These are phyloP conservation scores for Notechis scutatus DNA, from an alignment of 2,113 vertebrate species.

Conservation along the genomic window DNA sequence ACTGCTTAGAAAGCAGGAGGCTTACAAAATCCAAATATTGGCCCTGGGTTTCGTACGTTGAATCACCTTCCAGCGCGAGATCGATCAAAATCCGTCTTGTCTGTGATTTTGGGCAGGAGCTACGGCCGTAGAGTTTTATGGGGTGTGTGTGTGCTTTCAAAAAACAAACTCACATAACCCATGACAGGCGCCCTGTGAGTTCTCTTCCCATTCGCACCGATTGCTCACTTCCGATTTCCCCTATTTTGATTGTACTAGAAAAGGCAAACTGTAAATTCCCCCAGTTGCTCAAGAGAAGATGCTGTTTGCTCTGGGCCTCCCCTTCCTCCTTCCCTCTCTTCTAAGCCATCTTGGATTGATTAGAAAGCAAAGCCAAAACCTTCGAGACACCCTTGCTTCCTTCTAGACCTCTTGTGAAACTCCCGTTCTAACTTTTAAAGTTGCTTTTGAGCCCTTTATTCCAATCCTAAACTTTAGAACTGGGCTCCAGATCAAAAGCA, in stretches of 20 bases:
- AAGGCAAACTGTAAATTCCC: neutral
- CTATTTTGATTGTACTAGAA: neutral
- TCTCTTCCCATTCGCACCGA: neutral
- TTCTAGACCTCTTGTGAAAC: neutral
- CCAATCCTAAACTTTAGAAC: neutral
- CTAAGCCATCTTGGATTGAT: neutral
- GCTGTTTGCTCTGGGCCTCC: neutral
- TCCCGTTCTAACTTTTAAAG: neutral
- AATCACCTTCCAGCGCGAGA: neutral
- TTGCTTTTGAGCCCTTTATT: neutral
- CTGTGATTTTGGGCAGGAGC: neutral
- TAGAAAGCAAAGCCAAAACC: neutral
- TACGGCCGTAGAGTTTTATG: neutral
- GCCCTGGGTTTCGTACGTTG: neutral
- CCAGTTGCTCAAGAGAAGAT: neutral
- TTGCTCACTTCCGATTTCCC: neutral
- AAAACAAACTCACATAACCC: neutral
- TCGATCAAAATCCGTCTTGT: neutral
- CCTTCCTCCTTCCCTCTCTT: neutral
- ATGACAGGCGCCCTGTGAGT: neutral
- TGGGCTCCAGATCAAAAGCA: neutral
- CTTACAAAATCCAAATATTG: neutral
- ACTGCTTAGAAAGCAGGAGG: neutral
- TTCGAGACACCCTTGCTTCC: neutral
- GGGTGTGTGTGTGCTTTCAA: conserved; percentile 16